These are phyloP conservation scores for Chelmon rostratus DNA, from an alignment of 2,797 vertebrate genomes.

Conservation along the genomic window DNA sequence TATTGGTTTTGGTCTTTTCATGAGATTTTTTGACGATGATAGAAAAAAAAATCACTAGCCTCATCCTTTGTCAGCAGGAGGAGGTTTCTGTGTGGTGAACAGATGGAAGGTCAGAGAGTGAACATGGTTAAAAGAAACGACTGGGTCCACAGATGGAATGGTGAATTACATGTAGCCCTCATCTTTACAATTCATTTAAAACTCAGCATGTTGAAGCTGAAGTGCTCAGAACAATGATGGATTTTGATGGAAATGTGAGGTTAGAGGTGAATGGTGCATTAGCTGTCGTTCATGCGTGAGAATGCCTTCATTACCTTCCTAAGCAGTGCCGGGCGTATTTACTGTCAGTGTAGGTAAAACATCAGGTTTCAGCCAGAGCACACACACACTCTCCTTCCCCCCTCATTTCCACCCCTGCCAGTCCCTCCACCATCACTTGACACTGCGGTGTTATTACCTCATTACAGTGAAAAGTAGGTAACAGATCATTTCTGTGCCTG, in stretches of 20 bases:
- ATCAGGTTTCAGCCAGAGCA: constrained; percentile 14
- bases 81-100: constrained; percentile 27
- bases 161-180: constrained; percentile 37
- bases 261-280: constrained; percentile 53
- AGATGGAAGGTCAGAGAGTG: constrained; percentile 23
- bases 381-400: background rate
- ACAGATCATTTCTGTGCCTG: constrained; percentile 71
- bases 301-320: constrained; percentile 51
- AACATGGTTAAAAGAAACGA: constrained; percentile 21
- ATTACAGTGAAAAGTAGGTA: constrained; percentile 81
- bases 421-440: constrained; percentile 60
- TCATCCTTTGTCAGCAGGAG: constrained; percentile 11
- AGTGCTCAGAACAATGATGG: constrained; percentile 40
- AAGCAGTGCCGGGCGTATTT: constrained; percentile 37
- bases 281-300: constrained; percentile 42
- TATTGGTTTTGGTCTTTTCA: constrained; percentile 1
- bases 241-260: constrained; percentile 50
- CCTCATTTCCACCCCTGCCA: constrained; percentile 48
- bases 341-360: constrained; percentile 41
- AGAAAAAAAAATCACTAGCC: background rate
- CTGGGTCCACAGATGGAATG: constrained; percentile 26
- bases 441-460: constrained; percentile 77
- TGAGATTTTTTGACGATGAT: background rate
- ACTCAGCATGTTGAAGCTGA: constrained; percentile 20
- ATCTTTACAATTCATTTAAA: constrained; percentile 38